Base-by-base conservation (phyloP, 2,797 vertebrate genomes). In the Sandelia bainsii region DNA sequence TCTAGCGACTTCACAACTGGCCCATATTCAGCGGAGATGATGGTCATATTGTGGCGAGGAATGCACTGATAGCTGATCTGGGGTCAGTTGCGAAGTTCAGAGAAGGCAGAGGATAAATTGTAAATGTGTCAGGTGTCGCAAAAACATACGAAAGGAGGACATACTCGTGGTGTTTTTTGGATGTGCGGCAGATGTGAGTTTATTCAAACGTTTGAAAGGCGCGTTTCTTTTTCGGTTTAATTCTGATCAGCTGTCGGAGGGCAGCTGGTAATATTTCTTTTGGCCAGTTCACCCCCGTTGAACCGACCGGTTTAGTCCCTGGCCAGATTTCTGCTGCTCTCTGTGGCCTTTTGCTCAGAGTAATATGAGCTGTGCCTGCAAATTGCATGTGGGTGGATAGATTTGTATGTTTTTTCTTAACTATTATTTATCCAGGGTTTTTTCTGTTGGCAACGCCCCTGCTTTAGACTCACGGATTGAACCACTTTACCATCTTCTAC, bases 191-290 rank as follows among this genome's bases (percentile, higher is more conserved):
- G 72, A 76, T 61, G 62, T n/a, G 53, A 54, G 62, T 66, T 63
- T 8, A 46, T 64, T 76, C 25, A 57, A 40, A 44, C 54, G 14
- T 32, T 53, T 29, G 27, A 51, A 62, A 69, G 74, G 59, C 14
- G 23, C 61, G 50, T 53, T 71, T 79, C 29, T 66, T 59, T 29
- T 65, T 77, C 44, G n/a, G 19, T 75, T 83, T 81, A 78, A 79
- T 62, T 60, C 69, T 49, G 69, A 77, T 82, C 85, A 79, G 79
- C 82, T 83, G 87, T 78, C 51, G 49, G 45, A 56, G 4, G 42
- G 69, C 72, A 77, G 74, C 81, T 68, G 81, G 44, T 46, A 22
- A n/a, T 79, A 49, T 75, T 84, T 75, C n/a, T 52, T 40, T 69
- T 56, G 70, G 79, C 60, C 50, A 0, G 45, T 60, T 65, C 65